Evolutionary conservation across 2,888 invertebrate genomes (phyloP).

Genomic region (Nomada fucata): DNA sequence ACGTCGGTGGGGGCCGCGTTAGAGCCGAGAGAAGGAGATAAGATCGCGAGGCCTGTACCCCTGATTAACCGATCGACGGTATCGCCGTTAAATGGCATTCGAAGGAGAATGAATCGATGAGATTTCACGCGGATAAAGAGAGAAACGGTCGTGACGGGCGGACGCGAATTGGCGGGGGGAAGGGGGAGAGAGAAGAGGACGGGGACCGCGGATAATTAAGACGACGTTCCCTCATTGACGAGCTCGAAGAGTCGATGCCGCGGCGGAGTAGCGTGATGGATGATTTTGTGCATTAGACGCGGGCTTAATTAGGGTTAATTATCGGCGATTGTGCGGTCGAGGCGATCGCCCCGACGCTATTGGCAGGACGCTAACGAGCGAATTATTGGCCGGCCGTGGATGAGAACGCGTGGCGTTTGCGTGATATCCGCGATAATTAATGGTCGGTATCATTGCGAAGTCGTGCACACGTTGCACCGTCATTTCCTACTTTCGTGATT

Average conservation of each 20-base stretch:
- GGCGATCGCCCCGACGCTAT: slow-evolving; percentile 59
- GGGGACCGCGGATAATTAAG: slow-evolving; percentile 60
- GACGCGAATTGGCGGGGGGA: slow-evolving; percentile 13
- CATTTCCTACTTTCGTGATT: slow-evolving; percentile 79
- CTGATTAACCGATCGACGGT: slow-evolving; percentile 58
- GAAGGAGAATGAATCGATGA: slow-evolving; percentile 55
- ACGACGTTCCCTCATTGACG: slow-evolving; percentile 56
- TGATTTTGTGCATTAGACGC: slow-evolving; percentile 76
- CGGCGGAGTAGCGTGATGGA: slow-evolving; percentile 72
- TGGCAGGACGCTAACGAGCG: slow-evolving; percentile 73
- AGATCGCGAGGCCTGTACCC: slow-evolving; percentile 8
- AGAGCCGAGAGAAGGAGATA: slow-evolving; percentile 4
- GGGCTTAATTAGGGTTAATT: slow-evolving; percentile 82
- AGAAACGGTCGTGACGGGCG: slow-evolving; percentile 11
- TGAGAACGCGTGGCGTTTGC: slow-evolving; percentile 59
- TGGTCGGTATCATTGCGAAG: slow-evolving; percentile 60
- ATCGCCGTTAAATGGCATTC: slow-evolving; percentile 60
- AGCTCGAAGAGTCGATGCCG: not conserved
- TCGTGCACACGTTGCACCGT: slow-evolving; percentile 64
- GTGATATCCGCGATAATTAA: slow-evolving; percentile 67
- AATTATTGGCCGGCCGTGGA: slow-evolving; percentile 70
- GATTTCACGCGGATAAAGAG: slow-evolving; percentile 39
- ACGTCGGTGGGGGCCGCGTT: not conserved
- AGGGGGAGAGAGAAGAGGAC: slow-evolving; percentile 10
- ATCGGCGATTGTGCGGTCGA: slow-evolving; percentile 76